These are phyloP conservation scores for Ammospiza caudacuta DNA, from an alignment of 2,113 vertebrate genomes.

Conservation along the genomic window DNA sequence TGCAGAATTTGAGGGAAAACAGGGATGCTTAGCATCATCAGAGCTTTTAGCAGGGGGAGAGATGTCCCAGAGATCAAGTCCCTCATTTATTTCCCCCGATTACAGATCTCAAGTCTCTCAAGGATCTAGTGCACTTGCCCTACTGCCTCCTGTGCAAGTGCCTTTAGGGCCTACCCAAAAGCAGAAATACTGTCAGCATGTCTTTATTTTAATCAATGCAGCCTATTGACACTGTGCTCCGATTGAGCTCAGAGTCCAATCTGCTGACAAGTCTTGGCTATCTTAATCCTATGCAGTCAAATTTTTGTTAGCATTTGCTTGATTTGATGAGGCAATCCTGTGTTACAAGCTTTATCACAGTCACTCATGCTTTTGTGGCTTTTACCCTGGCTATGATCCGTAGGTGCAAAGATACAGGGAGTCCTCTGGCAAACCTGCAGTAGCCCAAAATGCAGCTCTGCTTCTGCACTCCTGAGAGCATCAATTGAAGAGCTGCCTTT, in stretches of 20 bases:
- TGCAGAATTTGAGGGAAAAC: background rate
- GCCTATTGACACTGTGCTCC: background rate
- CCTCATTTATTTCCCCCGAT: background rate
- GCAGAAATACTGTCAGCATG: background rate
- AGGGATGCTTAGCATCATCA: background rate
- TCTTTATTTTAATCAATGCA: background rate
- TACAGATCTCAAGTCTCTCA: background rate
- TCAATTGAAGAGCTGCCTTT: slow-evolving; percentile 7
- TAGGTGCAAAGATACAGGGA: background rate
- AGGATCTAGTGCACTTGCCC: background rate
- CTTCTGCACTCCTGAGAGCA: background rate
- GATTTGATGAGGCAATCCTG: background rate
- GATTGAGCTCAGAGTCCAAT: background rate
- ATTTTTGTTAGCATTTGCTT: background rate
- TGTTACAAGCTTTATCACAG: background rate
- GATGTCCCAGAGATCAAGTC: background rate
- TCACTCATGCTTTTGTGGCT: background rate
- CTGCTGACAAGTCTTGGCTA: background rate
- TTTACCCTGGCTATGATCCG: background rate
- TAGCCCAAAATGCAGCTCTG: background rate
- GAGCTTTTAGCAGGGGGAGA: background rate
- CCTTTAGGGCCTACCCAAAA: background rate
- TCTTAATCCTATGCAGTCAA: background rate
- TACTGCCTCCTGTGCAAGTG: background rate
- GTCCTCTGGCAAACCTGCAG: background rate